Base-by-base conservation (phyloP, 2,888 invertebrate species). In the Tetranychus truncatus region DNA sequence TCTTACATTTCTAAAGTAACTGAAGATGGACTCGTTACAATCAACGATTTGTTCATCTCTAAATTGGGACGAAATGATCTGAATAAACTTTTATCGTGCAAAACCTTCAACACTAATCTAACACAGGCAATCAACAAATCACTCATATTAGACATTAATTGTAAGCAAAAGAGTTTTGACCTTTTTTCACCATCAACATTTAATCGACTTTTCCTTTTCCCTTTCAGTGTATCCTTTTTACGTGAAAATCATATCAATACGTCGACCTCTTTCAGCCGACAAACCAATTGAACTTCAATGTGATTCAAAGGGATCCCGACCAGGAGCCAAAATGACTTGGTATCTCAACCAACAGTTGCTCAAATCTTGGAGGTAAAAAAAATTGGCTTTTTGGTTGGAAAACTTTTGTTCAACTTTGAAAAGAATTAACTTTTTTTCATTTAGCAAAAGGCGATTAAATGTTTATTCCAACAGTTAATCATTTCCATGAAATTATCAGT, bases 301-400 rank as follows among this genome's bases (percentile, higher is more conserved):
- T 73, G n/a, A 73, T n/a, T 24, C 65, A 11, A 65, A 20, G 7
- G 73, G 73, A 20, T 73, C 73, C 8, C 73, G 24, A 46, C 73
- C 73, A 24, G 24, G n/a, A 66, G 73, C 73, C 21, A 24, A 73
- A 15, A 65, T 73, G 5, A 65, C 21, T 24, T 73, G 73, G 73
- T 73, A 65, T 65, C 65, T 73, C 4, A 34, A 34, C 24, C 9
- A 65, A 15, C 18, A 34, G 11, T 20, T 20, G n/a, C n/a, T 73
- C n/a, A 20, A 11, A 15, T 24, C 55, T 5, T 65, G 18, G 20
- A 73, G 73, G 73, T 73, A 66, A 73, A 21, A 24, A 34, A 24
- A n/a, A n/a, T n/a, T n/a, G 24, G 6, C 15, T 15, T 15, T 55
- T 55, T 15, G 55, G 55, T 15, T 6, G 9, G 7, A 15, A 15